Base-by-base conservation (phyloP, 1,140 invertebrate genomes). In the Drosophila bocqueti region DNA sequence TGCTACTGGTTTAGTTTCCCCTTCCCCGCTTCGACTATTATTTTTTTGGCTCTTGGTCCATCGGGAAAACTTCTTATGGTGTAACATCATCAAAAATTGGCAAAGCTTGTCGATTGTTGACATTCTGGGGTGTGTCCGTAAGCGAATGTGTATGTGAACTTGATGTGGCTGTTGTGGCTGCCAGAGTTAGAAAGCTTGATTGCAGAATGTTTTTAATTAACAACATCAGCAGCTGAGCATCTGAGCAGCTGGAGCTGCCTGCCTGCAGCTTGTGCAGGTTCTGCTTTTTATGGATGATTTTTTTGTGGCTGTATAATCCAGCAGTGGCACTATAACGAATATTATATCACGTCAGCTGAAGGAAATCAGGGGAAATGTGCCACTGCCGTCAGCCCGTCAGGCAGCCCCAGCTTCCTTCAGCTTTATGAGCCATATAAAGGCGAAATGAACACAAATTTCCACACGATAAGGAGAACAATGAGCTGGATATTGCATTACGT, bases 71-170 rank as follows among this genome's bases (percentile, higher is more conserved):
- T 84, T 83, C 77, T 84, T 83, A 73, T 76, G 74, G 81, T 67
- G 66, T 58, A 76, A 61, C 81, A 72, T 72, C 63, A 78, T 72
- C 66, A 81, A 80, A 80, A 84, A 76, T 76, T 80, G 66, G 71
- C 62, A 76, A 81, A 86, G 80, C 72, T 83, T 87, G 76, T 86
- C 83, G 72, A 80, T 80, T 87, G 72, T 87, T 86, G 83, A 86
- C 83, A 86, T 86, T 87, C 79, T 86, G 64, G 49, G 81, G 26
- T 64, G 59, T 66, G 67, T 24, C 2, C 18, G 3, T 34, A 34
- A 34, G 31, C 31, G n/a, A 4, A 9, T 8, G 29, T 74, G 24
- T 24, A 63, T 65, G 50, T 54, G 59, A 87, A 87, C 68, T 74
- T 73, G 71, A 74, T 74, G 71, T 74, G 71, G 71, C 69, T 73